phyloP scores from a whole-genome alignment of 2,797 vertebrate species.

The Pangasius larnaudii region DNA sequence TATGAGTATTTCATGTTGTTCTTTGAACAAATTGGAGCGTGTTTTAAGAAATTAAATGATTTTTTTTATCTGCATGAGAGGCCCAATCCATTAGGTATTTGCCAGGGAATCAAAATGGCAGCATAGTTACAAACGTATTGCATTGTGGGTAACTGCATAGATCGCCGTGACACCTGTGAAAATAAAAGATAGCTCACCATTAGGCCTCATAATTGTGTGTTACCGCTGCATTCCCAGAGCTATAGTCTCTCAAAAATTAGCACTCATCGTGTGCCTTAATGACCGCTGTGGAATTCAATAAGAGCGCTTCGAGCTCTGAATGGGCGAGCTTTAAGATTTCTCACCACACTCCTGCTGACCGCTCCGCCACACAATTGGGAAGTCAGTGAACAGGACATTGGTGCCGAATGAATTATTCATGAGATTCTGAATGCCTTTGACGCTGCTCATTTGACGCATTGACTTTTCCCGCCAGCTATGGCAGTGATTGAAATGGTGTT shows the following conservation, averaged over 20 bases:
- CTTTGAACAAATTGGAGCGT: too few relatives aligned
- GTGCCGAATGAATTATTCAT: constrained; percentile 43
- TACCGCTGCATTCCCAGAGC: neutral
- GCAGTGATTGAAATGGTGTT: constrained; percentile 31
- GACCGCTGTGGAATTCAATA: constrained; percentile 25
- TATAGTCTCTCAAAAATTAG: constrained; percentile 33
- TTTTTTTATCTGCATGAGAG: neutral
- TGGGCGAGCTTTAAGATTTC: constrained; percentile 22
- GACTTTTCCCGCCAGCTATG: constrained; percentile 34
- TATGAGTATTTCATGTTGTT: too few relatives aligned
- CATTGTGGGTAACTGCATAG: neutral
- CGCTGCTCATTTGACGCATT: constrained; percentile 16
- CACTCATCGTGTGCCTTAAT: constrained; percentile 35
- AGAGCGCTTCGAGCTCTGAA: constrained; percentile 15
- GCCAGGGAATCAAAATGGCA: neutral
- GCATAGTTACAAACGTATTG: neutral
- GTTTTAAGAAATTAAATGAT: too few relatives aligned
- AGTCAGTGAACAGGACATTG: constrained; percentile 33
- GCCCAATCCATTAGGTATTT: too few relatives aligned
- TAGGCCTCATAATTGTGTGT: neutral
- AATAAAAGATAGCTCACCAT: neutral
- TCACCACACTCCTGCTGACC: constrained; percentile 31
- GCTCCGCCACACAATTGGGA: constrained; percentile 29
- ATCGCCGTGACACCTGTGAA: neutral
- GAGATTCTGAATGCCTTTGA: constrained; percentile 37